phyloP scores from a whole-genome alignment of 2,888 invertebrate species.

The Trissonchulus sp. region DNA sequence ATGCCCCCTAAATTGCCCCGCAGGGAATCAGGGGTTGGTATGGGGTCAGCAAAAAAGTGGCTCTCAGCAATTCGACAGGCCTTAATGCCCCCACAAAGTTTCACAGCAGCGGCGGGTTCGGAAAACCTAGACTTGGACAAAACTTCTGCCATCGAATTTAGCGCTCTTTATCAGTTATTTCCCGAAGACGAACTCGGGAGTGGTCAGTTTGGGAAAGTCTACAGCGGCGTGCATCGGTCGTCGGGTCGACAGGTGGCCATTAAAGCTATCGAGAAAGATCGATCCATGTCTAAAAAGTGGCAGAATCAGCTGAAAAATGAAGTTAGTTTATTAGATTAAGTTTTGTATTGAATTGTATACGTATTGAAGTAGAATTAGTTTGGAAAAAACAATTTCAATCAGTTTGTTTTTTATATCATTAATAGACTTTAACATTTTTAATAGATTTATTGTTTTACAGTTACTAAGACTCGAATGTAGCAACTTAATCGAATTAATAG shows the following conservation, averaged over 20 bases:
- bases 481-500: too few relatives aligned
- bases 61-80: conserved; percentile 39
- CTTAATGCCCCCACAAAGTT: conserved; percentile 43
- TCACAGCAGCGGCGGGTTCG: conserved; percentile 27
- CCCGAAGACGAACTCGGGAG: conserved; percentile 95
- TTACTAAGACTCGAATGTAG: too few relatives aligned
- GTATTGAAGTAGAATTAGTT: too few relatives aligned
- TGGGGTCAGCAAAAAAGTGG: conserved; percentile 27
- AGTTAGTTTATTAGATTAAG: not conserved
- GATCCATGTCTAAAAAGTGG: conserved; percentile 40
- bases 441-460: too few relatives aligned
- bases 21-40: conserved; percentile 28
- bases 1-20: conserved; percentile 23
- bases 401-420: too few relatives aligned
- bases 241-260: conserved; percentile 48
- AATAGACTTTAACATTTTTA: too few relatives aligned
- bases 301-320: conserved; percentile 11
- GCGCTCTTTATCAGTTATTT: conserved; percentile 53
- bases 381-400: too few relatives aligned
- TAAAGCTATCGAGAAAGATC: conserved; percentile 49
- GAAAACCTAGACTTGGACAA: not conserved
- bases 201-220: conserved; percentile 98
- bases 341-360: too few relatives aligned
- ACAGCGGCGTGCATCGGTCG: conserved; percentile 65
- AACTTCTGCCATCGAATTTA: conserved; percentile 1